These are phyloP conservation scores for Megaustenia siamemsis DNA, from an alignment of 2,888 invertebrate species.

Conservation along the genomic window DNA sequence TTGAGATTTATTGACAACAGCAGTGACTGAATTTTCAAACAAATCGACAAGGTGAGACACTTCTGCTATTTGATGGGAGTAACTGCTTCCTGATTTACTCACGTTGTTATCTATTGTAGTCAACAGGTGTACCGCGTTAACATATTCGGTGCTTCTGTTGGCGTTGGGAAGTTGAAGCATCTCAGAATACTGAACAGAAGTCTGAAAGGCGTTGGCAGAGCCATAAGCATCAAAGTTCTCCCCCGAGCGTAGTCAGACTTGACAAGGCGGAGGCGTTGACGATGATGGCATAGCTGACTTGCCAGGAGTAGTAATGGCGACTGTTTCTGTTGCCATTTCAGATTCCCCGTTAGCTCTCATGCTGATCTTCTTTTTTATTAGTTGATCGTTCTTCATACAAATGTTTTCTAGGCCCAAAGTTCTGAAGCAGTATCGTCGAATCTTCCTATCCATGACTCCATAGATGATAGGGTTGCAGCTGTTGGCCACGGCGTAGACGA, in stretches of 20 bases:
- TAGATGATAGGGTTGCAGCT: slow-evolving; percentile 78
- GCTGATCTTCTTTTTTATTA: slow-evolving; percentile 58
- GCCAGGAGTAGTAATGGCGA: slow-evolving; percentile 58
- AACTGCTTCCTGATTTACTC: neutral
- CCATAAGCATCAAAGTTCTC: slow-evolving; percentile 43
- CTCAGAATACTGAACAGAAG: neutral
- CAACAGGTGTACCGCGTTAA: neutral
- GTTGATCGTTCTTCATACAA: slow-evolving; percentile 59
- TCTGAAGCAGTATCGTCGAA: slow-evolving; percentile 73
- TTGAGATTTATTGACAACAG: neutral
- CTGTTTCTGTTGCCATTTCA: slow-evolving; percentile 58
- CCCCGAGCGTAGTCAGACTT: slow-evolving; percentile 55
- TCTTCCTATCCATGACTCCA: slow-evolving; percentile 77
- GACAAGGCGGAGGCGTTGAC: slow-evolving; percentile 42
- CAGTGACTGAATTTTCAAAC: neutral
- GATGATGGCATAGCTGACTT: neutral
- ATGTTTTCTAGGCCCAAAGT: slow-evolving; percentile 63
- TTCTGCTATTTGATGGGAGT: neutral
- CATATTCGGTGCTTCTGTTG: neutral
- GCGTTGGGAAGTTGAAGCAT: neutral
- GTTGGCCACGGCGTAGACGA: slow-evolving; percentile 77
- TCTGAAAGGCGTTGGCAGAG: neutral
- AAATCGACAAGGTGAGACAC: neutral
- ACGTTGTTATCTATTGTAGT: neutral
- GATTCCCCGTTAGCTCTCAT: slow-evolving; percentile 58